Conservation (phyloP, 2,888 invertebrate species). For the Xiphydria camelus region DNA sequence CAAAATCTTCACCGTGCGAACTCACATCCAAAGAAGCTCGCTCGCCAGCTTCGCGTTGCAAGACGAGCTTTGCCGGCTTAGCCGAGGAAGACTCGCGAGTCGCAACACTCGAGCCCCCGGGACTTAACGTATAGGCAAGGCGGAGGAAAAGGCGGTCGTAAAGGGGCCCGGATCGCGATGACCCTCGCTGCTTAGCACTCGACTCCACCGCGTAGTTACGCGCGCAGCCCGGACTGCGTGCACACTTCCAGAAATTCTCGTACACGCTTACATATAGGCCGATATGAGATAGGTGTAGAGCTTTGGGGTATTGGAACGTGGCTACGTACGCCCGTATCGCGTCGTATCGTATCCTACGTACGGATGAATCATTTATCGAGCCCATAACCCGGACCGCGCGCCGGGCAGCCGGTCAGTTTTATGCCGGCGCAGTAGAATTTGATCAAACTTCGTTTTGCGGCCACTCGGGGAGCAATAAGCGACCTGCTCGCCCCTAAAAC, state of each 20-base stretch:
- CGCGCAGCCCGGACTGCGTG: neutral
- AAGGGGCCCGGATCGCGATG: slow-evolving; percentile 39
- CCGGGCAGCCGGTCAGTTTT: slow-evolving; percentile 53
- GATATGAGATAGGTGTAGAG: too few relatives aligned
- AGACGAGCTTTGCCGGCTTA: slow-evolving; percentile 36
- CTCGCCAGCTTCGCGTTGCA: neutral
- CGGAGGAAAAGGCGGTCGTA: slow-evolving; percentile 39
- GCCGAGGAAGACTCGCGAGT: slow-evolving; percentile 26
- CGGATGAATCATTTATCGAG: slow-evolving; percentile 58
- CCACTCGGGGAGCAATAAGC: slow-evolving; percentile 58
- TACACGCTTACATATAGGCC: too few relatives aligned
- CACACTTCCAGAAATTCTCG: too few relatives aligned
- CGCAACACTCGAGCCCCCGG: slow-evolving; percentile 12
- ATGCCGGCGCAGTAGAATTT: slow-evolving; percentile 57
- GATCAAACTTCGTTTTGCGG: slow-evolving; percentile 59
- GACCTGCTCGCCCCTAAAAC: slow-evolving; percentile 37
- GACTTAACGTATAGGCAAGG: slow-evolving; percentile 31
- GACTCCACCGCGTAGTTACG: neutral
- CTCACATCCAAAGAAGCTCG: slow-evolving; percentile 1
- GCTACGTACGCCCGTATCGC: too few relatives aligned
- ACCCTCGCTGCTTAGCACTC: slow-evolving; percentile 26
- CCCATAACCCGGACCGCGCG: slow-evolving; percentile 45
- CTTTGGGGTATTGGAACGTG: slow-evolving; percentile 29
- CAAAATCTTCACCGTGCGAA: slow-evolving; percentile 10
- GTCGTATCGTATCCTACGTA: slow-evolving; percentile 39